Conservation (phyloP, 2,113 vertebrate species). For the Sinocyclocheilus rhinocerous region DNA sequence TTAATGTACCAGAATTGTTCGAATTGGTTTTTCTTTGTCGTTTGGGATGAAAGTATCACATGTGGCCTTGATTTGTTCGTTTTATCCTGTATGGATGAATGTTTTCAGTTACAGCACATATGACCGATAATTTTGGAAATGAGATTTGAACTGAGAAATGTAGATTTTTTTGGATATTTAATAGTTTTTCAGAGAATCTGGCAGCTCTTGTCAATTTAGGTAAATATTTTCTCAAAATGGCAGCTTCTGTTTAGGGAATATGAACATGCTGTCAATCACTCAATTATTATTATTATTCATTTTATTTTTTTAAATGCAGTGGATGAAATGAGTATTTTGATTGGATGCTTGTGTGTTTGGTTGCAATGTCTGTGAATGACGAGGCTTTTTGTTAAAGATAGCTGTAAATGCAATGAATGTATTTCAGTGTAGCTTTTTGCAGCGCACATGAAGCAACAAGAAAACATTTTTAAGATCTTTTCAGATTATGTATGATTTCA, state of each 20-base stretch:
- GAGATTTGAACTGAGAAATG: background rate
- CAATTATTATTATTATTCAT: too few species aligned
- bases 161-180: too few species aligned
- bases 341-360: background rate
- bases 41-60: constrained; percentile 17
- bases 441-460: background rate
- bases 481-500: constrained; percentile 12
- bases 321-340: background rate
- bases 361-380: background rate
- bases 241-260: background rate
- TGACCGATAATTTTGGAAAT: background rate
- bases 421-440: constrained; percentile 24
- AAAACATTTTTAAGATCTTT: background rate
- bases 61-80: constrained; percentile 40
- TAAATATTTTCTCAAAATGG: background rate
- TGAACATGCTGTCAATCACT: background rate
- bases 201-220: constrained; percentile 7
- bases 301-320: background rate
- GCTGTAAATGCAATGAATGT: constrained; percentile 14
- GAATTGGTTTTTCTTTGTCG: constrained; percentile 42
- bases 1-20: constrained; percentile 52
- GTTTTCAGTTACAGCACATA: background rate
- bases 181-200: background rate
- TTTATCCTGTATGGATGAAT: background rate
- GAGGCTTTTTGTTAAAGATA: background rate